A percentile compares a stretch with the other conserved stretches of the same genome.
Conservation (phyloP, 1,140 invertebrate genomes). For the Drosophila kohkoa region DNA sequence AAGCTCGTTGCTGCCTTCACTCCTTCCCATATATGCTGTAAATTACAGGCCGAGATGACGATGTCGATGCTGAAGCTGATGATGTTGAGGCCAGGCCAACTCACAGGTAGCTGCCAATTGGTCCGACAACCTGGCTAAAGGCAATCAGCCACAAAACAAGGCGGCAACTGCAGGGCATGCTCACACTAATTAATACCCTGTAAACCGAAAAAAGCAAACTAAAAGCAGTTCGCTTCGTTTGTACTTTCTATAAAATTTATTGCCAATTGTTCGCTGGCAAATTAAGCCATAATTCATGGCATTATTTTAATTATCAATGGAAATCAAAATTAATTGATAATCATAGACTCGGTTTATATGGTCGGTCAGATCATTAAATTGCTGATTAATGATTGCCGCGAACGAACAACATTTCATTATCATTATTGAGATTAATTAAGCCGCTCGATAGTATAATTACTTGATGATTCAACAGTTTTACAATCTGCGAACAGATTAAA, state of each 20-base stretch:
- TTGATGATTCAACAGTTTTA: not conserved
- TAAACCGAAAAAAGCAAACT: not conserved
- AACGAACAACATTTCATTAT: constrained; percentile 6
- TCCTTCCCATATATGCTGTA: constrained; percentile 33
- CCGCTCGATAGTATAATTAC: constrained; percentile 3
- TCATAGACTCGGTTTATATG: not conserved
- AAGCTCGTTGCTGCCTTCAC: no score
- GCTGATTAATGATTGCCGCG: constrained; percentile 11
- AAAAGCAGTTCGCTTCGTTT: no score
- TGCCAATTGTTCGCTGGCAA: not conserved
- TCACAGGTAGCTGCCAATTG: constrained; percentile 40
- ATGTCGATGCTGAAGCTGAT: no score
- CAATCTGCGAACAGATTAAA: no score
- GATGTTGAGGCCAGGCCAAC: not conserved
- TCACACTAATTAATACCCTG: constrained; percentile 44
- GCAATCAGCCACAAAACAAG: constrained; percentile 53
- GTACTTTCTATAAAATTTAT: not conserved
- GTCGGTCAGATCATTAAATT: constrained; percentile 1
- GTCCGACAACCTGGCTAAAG: constrained; percentile 30
- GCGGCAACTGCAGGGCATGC: constrained; percentile 27
- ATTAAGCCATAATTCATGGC: constrained; percentile 5
- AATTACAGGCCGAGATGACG: constrained; percentile 29
- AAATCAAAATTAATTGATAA: not conserved
- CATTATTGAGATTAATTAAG: constrained; percentile 2
- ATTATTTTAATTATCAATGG: not conserved